Conservation (phyloP, 2,888 invertebrate genomes). For the Drosophila nr. medialis region DNA sequence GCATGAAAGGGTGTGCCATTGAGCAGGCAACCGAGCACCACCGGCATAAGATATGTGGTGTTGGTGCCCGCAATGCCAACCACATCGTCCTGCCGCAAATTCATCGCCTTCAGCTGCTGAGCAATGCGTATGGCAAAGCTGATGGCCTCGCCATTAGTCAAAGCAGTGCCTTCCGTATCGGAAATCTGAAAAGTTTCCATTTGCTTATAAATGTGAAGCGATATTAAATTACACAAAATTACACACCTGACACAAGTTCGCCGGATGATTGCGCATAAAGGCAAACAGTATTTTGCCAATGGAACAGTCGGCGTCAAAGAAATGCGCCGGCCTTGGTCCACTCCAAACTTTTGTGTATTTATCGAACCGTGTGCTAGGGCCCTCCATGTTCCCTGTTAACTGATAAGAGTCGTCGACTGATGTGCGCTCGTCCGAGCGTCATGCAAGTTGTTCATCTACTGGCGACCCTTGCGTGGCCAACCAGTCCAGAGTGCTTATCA, state of each 20-base stretch:
- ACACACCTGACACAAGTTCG: slow-evolving; percentile 77
- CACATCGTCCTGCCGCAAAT: slow-evolving; percentile 80
- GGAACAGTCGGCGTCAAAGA: slow-evolving; percentile 81
- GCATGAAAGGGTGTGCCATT: slow-evolving; percentile 82
- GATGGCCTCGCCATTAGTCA: slow-evolving; percentile 80
- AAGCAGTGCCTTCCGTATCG: slow-evolving; percentile 76
- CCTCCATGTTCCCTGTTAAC: slow-evolving; percentile 67
- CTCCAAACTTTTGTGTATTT: slow-evolving; percentile 82
- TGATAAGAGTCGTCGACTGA: slow-evolving; percentile 54
- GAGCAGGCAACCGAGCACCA: slow-evolving; percentile 79
- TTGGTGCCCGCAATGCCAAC: slow-evolving; percentile 82
- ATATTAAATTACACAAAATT: neutral
- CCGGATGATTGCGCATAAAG: slow-evolving; percentile 81
- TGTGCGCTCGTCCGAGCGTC: slow-evolving; percentile 49
- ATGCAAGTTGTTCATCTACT: slow-evolving; percentile 58
- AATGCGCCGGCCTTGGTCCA: slow-evolving; percentile 78
- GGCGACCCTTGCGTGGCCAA: slow-evolving; percentile 36
- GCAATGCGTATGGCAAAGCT: slow-evolving; percentile 81
- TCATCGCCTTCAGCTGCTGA: slow-evolving; percentile 74
- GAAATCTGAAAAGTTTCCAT: slow-evolving; percentile 69
- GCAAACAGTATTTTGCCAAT: slow-evolving; percentile 81
- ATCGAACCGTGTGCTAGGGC: slow-evolving; percentile 75
- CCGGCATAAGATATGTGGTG: slow-evolving; percentile 78
- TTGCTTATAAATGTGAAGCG: neutral
- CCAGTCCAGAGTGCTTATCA: slow-evolving; percentile 21